These are phyloP conservation scores for Zophobas morio DNA, from an alignment of 1,140 invertebrate genomes.

Conservation along the genomic window DNA sequence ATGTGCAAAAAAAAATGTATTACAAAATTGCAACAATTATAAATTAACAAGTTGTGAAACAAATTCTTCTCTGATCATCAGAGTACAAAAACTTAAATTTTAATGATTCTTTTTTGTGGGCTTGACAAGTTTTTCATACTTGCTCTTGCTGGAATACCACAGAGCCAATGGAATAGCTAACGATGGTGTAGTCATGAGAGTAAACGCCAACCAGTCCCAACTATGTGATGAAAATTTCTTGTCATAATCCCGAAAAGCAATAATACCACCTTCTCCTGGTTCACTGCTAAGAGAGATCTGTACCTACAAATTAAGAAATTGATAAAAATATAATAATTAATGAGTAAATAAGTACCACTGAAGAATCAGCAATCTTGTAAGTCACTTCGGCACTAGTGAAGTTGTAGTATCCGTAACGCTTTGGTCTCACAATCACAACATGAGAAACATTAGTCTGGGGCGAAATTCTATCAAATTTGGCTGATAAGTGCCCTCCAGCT, in stretches of 20 bases:
- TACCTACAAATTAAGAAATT: conserved; percentile 70
- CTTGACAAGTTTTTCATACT: conserved; percentile 89
- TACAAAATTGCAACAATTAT: conserved; percentile 15
- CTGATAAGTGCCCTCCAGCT: conserved; percentile 87
- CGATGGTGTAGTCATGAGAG: conserved; percentile 95
- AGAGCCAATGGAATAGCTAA: conserved; percentile 94
- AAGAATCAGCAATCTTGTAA: conserved; percentile 85
- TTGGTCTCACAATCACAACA: conserved; percentile 91
- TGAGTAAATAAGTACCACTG: conserved; percentile 70
- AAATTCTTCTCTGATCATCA: no score
- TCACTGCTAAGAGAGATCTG: conserved; percentile 93
- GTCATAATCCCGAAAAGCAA: conserved; percentile 96
- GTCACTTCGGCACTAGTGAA: conserved; percentile 95
- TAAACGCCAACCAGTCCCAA: conserved; percentile 97
- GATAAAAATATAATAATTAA: conserved; percentile 23
- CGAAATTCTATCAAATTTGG: conserved; percentile 90
- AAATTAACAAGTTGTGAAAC: neutral
- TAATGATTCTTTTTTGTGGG: conserved; percentile 75
- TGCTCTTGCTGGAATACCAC: conserved; percentile 95
- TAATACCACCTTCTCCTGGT: conserved; percentile 96
- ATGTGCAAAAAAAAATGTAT: no score
- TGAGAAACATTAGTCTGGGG: conserved; percentile 95
- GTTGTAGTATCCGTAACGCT: conserved; percentile 95
- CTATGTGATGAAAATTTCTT: conserved; percentile 98
- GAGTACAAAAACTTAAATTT: conserved; percentile 19